Evolutionary conservation across 2,113 vertebrate genomes (phyloP).

Genomic region (Haemorhous mexicanus): DNA sequence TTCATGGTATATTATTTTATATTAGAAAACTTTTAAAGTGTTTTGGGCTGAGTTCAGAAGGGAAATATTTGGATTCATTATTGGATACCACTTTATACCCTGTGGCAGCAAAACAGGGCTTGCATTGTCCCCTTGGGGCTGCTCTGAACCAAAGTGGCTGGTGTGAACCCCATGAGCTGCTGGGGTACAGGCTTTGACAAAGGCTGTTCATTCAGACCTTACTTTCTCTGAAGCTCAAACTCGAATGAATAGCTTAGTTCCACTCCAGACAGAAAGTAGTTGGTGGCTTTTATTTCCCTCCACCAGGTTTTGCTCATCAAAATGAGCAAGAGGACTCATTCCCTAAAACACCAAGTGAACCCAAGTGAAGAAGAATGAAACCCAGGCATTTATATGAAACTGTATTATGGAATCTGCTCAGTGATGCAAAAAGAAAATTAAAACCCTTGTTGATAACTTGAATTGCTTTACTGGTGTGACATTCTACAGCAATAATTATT

Average conservation of each 20-base stretch:
- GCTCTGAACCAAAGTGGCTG: neutral
- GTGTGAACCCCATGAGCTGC: neutral
- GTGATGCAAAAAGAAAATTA: constrained; percentile 22
- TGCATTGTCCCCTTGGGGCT: constrained; percentile 15
- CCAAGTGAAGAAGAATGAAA: neutral
- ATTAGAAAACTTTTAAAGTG: constrained; percentile 48
- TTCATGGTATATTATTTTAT: constrained; percentile 55
- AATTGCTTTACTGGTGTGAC: neutral
- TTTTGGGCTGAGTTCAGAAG: constrained; percentile 43
- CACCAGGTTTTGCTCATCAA: neutral
- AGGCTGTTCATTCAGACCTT: neutral
- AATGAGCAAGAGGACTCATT: neutral
- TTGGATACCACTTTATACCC: constrained; percentile 16
- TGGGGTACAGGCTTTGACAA: neutral
- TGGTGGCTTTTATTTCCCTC: neutral
- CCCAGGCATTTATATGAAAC: neutral
- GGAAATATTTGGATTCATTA: constrained; percentile 29
- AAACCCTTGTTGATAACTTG: neutral
- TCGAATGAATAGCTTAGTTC: neutral
- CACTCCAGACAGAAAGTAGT: neutral
- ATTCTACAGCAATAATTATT: constrained; percentile 3
- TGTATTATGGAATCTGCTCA: neutral
- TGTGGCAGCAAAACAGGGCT: constrained; percentile 6
- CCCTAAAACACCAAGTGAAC: neutral
- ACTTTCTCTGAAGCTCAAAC: neutral